Conservation (phyloP, 2,888 invertebrate genomes). For the Neocrepidodera transversa region DNA sequence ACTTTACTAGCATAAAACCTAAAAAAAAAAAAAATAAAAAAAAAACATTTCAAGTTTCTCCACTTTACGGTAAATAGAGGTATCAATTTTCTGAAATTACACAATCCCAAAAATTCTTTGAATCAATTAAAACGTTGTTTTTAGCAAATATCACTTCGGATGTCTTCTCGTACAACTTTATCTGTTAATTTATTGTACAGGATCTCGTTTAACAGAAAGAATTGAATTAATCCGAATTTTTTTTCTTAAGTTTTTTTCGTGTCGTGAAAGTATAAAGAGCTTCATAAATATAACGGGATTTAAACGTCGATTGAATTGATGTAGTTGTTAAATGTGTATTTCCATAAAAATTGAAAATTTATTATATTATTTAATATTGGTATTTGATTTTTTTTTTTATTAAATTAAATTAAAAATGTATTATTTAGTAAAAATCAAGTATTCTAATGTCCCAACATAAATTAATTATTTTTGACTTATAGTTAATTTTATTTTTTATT, state of each 20-base stretch:
- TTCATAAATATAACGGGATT: constrained; percentile 22
- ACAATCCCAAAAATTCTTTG: constrained; percentile 29
- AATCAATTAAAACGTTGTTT: constrained; percentile 29
- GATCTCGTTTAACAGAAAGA: constrained; percentile 26
- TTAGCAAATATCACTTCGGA: constrained; percentile 27
- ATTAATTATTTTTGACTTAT: too few species aligned
- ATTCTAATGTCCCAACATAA: too few species aligned
- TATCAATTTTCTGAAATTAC: constrained; percentile 30
- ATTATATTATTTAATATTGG: neutral
- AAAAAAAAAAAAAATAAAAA: constrained; percentile 3
- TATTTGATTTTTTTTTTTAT: too few species aligned
- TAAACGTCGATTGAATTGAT: constrained; percentile 23
- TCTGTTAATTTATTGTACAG: constrained; percentile 29
- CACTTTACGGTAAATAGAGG: constrained; percentile 22
- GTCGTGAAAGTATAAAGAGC: constrained; percentile 11
- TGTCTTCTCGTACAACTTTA: constrained; percentile 26
- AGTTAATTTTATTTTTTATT: too few species aligned
- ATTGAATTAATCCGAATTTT: constrained; percentile 22
- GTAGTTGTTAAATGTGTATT: constrained; percentile 13
- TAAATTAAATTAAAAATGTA: too few species aligned
- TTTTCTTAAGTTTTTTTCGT: constrained; percentile 16
- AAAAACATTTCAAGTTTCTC: constrained; percentile 24
- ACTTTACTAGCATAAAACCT: constrained; percentile 5
- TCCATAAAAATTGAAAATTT: constrained; percentile 16
- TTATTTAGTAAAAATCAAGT: too few species aligned